Base-by-base conservation (phyloP, 2,888 invertebrate species). In the Toxonevra muliebris region DNA sequence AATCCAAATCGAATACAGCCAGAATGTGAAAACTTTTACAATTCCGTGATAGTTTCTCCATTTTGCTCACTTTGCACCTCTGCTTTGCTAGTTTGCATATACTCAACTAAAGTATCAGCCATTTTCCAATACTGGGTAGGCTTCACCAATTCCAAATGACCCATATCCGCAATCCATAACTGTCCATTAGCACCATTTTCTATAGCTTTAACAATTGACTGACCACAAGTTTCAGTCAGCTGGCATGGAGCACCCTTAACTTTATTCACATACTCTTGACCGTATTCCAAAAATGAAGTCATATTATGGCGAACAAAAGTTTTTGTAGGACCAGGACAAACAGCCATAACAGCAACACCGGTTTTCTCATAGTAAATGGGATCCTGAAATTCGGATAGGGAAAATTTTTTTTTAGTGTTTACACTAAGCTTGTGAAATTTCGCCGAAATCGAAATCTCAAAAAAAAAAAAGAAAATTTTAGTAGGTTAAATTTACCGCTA, bases 251-350 rank as follows among this genome's bases (percentile, higher is more conserved):
- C 52, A 61, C 66, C 59, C 69, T 66, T 72, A 66, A 70, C 65
- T 68, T 69, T 69, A 61, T 66, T 53, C 60, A 52, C 61, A 73
- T 78, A 71, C 42, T 73, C 68, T 9, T 75, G 75, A 1, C 79
- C 77, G 60, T 79, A 79, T 10, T 66, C 74, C 68, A 81, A 60
- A 69, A 81, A 74, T 63, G 77, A 71, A 48, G 13, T 48, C 48
- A 76, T 70, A 45, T 77, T 70, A 0, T 74, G 76, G 41, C 76
- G 69, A 1, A 79, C 73, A 68, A 77, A 75, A 1, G 75, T 74
- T 59, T 77, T 77, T 40, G 82, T 83, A 17, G 81, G 80, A 19
- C 83, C 83, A 57, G 81, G 82, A 58, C 83, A 82, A 55, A 83
- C 76, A 0, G 78, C 77, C 74, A 81, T 77, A 15, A 82, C 77